Conservation (phyloP, 2,113 vertebrate genomes). For the human (Homo sapiens) region GRCh38 chr7:107866501-107867000, state of each 20-base stretch:
- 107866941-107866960: not conserved
- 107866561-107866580: not conserved
- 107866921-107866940: not conserved
- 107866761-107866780: not conserved
- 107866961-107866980: not conserved
- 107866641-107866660: not conserved
- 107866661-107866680: not conserved
- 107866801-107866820: not conserved
- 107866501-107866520: not conserved
- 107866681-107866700: not conserved
- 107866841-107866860: not conserved
- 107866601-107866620: not conserved
- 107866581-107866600: not conserved
- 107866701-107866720: not conserved
- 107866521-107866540: not conserved
- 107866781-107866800: not conserved
- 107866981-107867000: not conserved
- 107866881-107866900: not conserved
- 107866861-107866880: not conserved
- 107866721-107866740: not conserved
- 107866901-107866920: not conserved
- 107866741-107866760: not conserved
- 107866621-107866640: too few species aligned
- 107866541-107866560: not conserved
- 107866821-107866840: constrained; percentile 4